Conservation (phyloP, 2,888 invertebrate species). For the Nasonia oneida region DNA sequence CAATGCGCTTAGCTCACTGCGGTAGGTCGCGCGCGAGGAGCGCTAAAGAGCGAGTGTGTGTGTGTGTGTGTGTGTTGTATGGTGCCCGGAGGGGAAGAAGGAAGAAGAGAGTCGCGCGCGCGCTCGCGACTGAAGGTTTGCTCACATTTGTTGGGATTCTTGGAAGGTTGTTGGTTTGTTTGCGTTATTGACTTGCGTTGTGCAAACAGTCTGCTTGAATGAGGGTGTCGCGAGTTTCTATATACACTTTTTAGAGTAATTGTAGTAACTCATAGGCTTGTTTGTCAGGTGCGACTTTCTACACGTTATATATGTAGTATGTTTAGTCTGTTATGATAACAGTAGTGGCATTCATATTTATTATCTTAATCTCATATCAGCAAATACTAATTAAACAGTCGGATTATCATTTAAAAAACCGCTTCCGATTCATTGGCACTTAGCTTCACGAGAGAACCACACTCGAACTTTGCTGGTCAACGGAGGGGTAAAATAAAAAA, state of each 20-base stretch:
- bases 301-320: too few species aligned
- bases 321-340: too few species aligned
- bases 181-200: neutral
- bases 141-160: conserved; percentile 12
- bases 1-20: conserved; percentile 10
- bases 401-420: too few species aligned
- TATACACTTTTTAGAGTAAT: neutral
- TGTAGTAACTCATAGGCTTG: neutral
- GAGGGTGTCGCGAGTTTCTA: neutral
- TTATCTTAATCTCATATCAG: too few species aligned
- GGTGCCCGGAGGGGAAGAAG: neutral
- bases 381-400: too few species aligned
- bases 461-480: too few species aligned
- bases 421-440: too few species aligned
- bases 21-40: conserved; percentile 16
- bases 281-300: neutral
- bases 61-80: neutral
- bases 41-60: conserved; percentile 14
- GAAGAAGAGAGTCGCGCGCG: neutral
- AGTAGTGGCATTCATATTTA: too few species aligned
- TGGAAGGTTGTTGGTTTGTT: neutral
- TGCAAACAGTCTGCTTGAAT: neutral
- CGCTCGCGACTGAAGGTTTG: neutral
- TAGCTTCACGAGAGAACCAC: too few species aligned
- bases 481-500: too few species aligned